A percentile compares a stretch with the other conserved stretches of the same genome.
Conservation (phyloP, 2,888 invertebrate genomes). For the Plebejus melissa region DNA sequence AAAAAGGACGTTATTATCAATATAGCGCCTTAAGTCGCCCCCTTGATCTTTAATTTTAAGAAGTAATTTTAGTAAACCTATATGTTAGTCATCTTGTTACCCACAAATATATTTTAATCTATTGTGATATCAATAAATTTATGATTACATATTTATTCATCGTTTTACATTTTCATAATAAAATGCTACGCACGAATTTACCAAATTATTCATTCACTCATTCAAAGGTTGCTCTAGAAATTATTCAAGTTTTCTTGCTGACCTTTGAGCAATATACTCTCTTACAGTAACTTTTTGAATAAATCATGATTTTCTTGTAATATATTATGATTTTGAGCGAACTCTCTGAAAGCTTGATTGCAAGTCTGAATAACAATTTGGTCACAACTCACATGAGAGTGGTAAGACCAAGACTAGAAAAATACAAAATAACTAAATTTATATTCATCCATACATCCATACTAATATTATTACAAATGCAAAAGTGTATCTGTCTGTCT, state of each 20-base stretch:
- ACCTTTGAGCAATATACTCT: background rate
- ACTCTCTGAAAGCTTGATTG: background rate
- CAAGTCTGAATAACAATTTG: background rate
- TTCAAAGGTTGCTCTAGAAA: background rate
- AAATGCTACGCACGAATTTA: background rate
- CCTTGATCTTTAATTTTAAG: background rate
- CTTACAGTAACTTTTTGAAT: slow-evolving; percentile 2
- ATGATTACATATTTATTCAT: background rate
- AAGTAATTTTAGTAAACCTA: background rate
- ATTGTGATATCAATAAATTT: background rate
- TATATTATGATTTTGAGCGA: background rate
- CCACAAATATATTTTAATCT: background rate
- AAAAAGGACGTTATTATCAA: too few relatives aligned
- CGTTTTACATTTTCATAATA: background rate
- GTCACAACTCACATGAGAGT: background rate
- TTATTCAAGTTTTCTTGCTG: background rate
- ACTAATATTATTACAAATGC: too few relatives aligned
- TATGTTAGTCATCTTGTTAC: background rate
- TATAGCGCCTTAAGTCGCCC: too few relatives aligned
- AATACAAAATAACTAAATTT: background rate
- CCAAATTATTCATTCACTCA: background rate
- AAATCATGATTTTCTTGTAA: slow-evolving; percentile 6
- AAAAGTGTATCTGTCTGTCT: too few relatives aligned
- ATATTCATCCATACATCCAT: too few relatives aligned
- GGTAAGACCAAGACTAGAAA: background rate